Conservation (phyloP, 2,113 vertebrate genomes). For the Hippocampus barbouri region DNA sequence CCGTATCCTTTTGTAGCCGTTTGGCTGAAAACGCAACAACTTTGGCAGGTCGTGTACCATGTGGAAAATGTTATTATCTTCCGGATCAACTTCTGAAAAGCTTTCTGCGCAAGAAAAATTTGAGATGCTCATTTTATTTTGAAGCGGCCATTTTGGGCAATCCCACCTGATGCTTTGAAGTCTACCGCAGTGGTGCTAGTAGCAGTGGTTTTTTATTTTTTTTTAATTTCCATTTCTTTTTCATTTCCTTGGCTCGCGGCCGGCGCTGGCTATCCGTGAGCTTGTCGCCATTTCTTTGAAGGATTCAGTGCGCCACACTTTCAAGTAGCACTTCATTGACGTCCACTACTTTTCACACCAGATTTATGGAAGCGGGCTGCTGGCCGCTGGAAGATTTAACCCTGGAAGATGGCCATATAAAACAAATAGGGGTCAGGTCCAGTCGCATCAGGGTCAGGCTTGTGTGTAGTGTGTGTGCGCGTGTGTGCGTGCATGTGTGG, state of each 20-base stretch:
- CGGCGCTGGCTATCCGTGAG: background rate
- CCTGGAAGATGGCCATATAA: constrained; percentile 13
- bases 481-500: background rate
- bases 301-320: constrained; percentile 32
- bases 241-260: background rate
- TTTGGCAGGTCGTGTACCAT: background rate
- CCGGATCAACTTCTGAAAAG: background rate
- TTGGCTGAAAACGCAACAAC: background rate
- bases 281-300: constrained; percentile 42
- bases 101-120: background rate
- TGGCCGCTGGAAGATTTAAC: constrained; percentile 37
- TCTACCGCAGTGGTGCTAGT: background rate
- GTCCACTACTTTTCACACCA: constrained; percentile 26
- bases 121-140: background rate
- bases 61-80: background rate
- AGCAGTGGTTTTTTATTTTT: background rate
- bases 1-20: background rate
- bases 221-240: background rate
- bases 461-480: constrained; percentile 3
- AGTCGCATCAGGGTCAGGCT: constrained; percentile 31
- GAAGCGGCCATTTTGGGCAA: background rate
- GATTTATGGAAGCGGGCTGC: constrained; percentile 35
- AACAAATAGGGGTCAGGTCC: constrained; percentile 44
- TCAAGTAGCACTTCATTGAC: constrained; percentile 44
- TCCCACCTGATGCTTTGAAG: background rate